phyloP scores from a whole-genome alignment of 2,113 vertebrate species.

The Columbina picui region DNA sequence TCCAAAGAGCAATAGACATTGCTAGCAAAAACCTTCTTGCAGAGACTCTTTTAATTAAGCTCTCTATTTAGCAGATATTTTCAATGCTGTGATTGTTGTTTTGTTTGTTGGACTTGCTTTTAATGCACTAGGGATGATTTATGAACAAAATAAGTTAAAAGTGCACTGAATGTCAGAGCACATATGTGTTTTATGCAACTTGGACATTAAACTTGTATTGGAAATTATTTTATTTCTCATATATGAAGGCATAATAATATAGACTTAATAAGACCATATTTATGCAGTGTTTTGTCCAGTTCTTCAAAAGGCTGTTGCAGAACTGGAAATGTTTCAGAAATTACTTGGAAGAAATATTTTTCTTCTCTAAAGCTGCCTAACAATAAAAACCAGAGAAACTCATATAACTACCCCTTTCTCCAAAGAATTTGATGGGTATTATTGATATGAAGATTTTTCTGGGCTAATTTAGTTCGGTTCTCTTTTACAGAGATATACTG shows the following conservation, averaged over 20 bases:
- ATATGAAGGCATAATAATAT: background rate
- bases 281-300: background rate
- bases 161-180: background rate
- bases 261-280: background rate
- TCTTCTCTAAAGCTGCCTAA: background rate
- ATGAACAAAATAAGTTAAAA: background rate
- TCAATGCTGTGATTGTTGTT: background rate
- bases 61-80: background rate
- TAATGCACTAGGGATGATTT: background rate
- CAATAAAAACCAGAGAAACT: background rate
- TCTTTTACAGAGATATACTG: background rate
- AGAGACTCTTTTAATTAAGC: background rate
- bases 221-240: background rate
- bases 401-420: background rate
- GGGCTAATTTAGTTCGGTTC: background rate
- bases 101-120: background rate
- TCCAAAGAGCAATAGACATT: slow-evolving; percentile 31
- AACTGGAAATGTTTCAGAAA: background rate
- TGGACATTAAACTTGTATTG: background rate
- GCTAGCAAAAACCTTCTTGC: slow-evolving; percentile 16
- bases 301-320: background rate
- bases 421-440: background rate
- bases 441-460: background rate
- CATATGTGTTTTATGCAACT: background rate
- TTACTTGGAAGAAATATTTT: background rate